These are phyloP conservation scores for Isichthys henryi DNA, from an alignment of 2,113 vertebrate species.

Conservation along the genomic window DNA sequence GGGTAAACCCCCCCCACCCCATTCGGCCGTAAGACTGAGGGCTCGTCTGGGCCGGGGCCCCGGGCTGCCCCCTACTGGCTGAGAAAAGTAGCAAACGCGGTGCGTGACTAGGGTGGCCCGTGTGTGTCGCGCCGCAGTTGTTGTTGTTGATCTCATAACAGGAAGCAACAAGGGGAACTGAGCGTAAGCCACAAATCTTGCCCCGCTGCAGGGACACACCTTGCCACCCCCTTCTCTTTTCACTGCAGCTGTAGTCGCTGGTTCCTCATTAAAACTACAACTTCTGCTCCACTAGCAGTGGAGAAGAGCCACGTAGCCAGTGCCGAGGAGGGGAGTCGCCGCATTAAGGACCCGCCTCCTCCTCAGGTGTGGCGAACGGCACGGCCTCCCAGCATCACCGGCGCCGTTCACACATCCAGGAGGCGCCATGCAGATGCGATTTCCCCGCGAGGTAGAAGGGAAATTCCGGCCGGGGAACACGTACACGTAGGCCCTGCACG, in stretches of 20 bases:
- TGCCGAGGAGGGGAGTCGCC: constrained; percentile 5
- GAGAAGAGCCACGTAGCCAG: constrained; percentile 9
- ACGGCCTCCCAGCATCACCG: background rate
- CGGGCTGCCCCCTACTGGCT: background rate
- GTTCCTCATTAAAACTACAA: constrained; percentile 58
- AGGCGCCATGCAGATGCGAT: background rate
- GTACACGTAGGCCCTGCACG: background rate
- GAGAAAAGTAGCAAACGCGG: background rate
- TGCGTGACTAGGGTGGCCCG: background rate
- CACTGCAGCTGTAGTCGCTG: constrained; percentile 44
- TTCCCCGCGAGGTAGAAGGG: constrained; percentile 2
- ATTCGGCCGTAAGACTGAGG: background rate
- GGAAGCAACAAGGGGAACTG: constrained; percentile 21
- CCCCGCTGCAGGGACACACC: constrained; percentile 41
- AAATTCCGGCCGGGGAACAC: constrained; percentile 13
- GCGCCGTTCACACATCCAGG: background rate
- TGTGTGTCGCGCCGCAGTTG: background rate
- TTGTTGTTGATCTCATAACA: too few species aligned
- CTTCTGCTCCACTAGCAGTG: constrained; percentile 43
- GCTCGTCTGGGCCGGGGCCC: background rate
- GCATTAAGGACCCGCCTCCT: background rate
- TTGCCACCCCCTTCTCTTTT: constrained; percentile 30
- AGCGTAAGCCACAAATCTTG: constrained; percentile 31
- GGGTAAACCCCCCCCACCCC: constrained; percentile 22
- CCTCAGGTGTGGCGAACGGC: background rate